phyloP scores from a whole-genome alignment of 2,113 vertebrate genomes.

The Brevimyrus niger region DNA sequence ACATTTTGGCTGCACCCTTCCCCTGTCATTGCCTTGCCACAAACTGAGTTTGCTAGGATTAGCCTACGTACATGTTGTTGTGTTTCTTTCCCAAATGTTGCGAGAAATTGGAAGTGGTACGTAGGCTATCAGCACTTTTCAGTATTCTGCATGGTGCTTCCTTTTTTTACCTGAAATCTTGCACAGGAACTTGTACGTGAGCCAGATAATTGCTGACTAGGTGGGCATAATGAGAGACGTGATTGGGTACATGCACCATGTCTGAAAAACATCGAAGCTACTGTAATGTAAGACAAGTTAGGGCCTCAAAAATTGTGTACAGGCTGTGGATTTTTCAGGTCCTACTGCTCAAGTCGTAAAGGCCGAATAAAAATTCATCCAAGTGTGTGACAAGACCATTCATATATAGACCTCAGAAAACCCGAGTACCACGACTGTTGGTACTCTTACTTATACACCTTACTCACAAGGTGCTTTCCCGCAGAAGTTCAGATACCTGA shows the following conservation, averaged over 20 bases:
- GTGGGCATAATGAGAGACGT: not conserved
- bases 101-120: not conserved
- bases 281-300: too few species aligned
- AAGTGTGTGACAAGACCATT: not conserved
- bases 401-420: not conserved
- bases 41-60: not conserved
- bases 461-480: not conserved
- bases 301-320: not conserved
- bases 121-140: not conserved
- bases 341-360: not conserved
- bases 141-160: not conserved
- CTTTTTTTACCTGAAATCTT: not conserved
- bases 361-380: not conserved
- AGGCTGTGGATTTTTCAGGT: not conserved
- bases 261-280: too few species aligned
- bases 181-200: not conserved
- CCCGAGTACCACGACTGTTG: not conserved
- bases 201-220: not conserved
- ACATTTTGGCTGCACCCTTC: not conserved
- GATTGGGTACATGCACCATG: not conserved
- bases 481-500: not conserved
- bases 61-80: not conserved
- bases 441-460: not conserved
- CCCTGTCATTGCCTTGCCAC: not conserved
- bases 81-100: not conserved